Percentiles rank a stretch among this genome's conserved stretches.
phyloP scores from a whole-genome alignment of 2,797 vertebrate genomes.

The Spinus olivaceus region DNA sequence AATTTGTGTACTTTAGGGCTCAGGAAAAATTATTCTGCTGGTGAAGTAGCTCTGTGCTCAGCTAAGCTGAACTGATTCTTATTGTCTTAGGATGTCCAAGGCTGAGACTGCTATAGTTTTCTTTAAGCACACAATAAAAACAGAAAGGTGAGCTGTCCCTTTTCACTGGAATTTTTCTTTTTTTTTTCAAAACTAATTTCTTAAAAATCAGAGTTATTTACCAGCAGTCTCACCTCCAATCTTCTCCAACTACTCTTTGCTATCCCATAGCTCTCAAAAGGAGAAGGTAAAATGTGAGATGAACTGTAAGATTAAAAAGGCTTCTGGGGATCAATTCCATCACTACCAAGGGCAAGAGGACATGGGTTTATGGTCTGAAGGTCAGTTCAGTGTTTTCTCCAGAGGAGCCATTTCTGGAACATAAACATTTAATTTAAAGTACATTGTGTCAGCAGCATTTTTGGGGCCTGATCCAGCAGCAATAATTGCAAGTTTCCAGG shows the following conservation, averaged over 20 bases:
- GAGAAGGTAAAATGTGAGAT: neutral
- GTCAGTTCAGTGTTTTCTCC: neutral
- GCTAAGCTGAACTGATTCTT: neutral
- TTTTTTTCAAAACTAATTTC: neutral
- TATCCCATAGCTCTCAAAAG: neutral
- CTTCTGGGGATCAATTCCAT: neutral
- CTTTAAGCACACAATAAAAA: neutral
- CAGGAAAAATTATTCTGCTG: neutral
- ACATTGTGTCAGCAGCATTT: neutral
- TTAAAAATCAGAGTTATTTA: conserved; percentile 17
- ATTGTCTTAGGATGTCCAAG: neutral
- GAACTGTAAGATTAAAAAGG: neutral
- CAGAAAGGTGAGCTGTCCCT: neutral
- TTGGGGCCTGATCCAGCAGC: conserved; percentile 1
- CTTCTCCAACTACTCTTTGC: neutral
- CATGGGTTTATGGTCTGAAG: neutral
- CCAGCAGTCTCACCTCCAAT: neutral
- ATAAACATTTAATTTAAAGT: conserved; percentile 31
- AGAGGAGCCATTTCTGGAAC: conserved; percentile 13
- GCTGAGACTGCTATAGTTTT: neutral
- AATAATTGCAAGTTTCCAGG: conserved; percentile 12
- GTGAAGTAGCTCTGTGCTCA: neutral
- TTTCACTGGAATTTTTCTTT: neutral
- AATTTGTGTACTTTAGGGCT: neutral
- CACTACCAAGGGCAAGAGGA: neutral